Evolutionary conservation across 2,113 vertebrate genomes (phyloP).

Genomic region (Garra rufa): DNA sequence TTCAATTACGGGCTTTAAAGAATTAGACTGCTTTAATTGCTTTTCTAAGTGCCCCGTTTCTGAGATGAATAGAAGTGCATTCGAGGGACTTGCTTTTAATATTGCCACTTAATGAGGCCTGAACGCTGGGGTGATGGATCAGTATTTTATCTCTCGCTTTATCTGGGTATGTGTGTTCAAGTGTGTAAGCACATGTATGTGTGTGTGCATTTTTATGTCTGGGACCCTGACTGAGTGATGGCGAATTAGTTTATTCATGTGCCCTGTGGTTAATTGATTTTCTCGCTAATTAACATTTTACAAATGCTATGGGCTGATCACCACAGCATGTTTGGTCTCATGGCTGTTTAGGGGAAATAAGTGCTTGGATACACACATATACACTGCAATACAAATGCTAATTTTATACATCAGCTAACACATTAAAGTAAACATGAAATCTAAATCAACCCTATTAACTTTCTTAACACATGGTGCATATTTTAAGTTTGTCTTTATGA

Average conservation of each 20-base stretch:
- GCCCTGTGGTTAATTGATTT: conserved; percentile 74
- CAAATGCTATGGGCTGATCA: conserved; percentile 69
- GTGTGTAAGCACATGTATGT: conserved; percentile 5
- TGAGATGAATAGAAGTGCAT: conserved; percentile 74
- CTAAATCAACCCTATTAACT: neutral
- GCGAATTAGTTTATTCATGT: conserved; percentile 57
- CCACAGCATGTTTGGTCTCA: conserved; percentile 30
- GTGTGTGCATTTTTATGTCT: conserved; percentile 30
- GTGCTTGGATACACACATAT: conserved; percentile 8
- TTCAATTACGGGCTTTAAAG: conserved; percentile 77
- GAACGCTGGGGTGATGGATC: conserved; percentile 67
- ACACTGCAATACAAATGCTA: conserved; percentile 10
- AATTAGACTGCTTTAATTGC: conserved; percentile 78
- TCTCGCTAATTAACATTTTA: conserved; percentile 76
- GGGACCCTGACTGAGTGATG: conserved; percentile 27
- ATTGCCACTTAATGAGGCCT: conserved; percentile 74
- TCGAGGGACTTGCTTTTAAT: conserved; percentile 72
- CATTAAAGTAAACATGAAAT: neutral
- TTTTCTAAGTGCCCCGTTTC: conserved; percentile 77
- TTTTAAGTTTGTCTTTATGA: neutral
- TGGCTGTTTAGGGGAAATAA: conserved; percentile 13
- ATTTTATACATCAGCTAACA: conserved; percentile 11
- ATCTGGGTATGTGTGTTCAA: conserved; percentile 19
- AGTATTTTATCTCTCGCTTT: conserved; percentile 65
- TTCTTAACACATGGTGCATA: neutral